Base-by-base conservation (phyloP, 2,113 vertebrate genomes). In the Balaenoptera acutorostrata region DNA sequence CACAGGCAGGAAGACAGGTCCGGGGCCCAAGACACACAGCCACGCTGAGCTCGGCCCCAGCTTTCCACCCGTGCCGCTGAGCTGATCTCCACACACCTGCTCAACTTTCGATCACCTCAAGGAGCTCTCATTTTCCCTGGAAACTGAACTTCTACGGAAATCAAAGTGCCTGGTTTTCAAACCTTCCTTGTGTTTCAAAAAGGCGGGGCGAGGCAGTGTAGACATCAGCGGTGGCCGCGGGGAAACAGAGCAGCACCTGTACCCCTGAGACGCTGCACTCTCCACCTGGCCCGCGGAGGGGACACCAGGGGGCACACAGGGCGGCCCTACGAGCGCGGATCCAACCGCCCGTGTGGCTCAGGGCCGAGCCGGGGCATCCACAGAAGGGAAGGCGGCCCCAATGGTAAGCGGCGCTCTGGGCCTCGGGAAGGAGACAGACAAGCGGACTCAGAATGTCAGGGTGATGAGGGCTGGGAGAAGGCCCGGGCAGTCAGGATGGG, bases 1-100 rank as follows among this genome's bases (percentile, higher is more conserved):
- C 20, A 21, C 1, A 4, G 68, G n/a, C 8, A 6, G 23, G 7
- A 13, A 27, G 52, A 69, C 4, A 25, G 63, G 29, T 10, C 55
- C 6, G 6, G 27, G 8, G 41, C 31, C 27, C 8, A 2, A 36
- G 31, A 55, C 1, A 0, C 23, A 7, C 2, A 1, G 27, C 39
- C 21, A 49, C 3, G 0, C 61, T 9, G 9, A 1, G 20, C 23
- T 63, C 5, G 1, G 82, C 41, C 31, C 6, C 6, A 18, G 27
- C 7, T 63, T 3, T 17, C 84, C 5, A 0, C 23, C 18, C 6
- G 0, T 1, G 2, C 36, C 7, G 0, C 39, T 11, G 14, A 33
- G 75, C 27, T 52, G 3, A 6, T 8, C n/a, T 77, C 39, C 64
- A 55, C 6, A 7, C 57, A 3, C 11, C 46, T 10, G 44, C 36